Evolutionary conservation across 1,140 invertebrate genomes (phyloP).

Genomic region (Helicoverpa armigera): DNA sequence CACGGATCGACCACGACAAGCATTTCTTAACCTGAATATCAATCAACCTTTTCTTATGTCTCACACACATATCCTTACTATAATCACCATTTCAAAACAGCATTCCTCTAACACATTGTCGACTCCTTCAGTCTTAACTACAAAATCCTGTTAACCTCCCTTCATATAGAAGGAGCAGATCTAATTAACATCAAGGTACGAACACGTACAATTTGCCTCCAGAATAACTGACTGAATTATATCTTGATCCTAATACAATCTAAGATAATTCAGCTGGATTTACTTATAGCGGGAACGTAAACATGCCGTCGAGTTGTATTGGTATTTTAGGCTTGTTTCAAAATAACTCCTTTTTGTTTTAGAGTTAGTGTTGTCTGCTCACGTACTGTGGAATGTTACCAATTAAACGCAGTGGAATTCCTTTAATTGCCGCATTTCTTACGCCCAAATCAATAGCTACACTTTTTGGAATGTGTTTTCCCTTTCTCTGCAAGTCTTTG

Average conservation of each 20-base stretch:
- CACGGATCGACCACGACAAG: no score
- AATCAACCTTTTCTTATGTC: no score
- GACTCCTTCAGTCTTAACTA: background rate
- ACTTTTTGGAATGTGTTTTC: background rate
- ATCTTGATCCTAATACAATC: conserved; percentile 20
- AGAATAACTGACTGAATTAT: conserved; percentile 12
- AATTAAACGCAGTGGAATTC: no score
- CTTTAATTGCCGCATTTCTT: no score
- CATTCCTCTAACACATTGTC: background rate
- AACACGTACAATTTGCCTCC: conserved; percentile 4
- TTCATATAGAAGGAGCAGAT: conserved; percentile 8
- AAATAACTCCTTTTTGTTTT: no score
- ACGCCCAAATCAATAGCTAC: no score
- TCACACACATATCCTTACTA: no score
- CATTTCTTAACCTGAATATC: no score
- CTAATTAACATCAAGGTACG: conserved; percentile 19
- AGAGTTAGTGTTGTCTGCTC: no score
- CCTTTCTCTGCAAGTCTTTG: background rate
- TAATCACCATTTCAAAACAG: no score
- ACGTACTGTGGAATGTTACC: no score
- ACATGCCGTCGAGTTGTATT: background rate
- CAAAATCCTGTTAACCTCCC: background rate
- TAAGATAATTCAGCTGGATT: conserved; percentile 7
- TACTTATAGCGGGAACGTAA: background rate
- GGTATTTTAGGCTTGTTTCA: background rate